Conservation (phyloP, 1,140 invertebrate genomes). For the Neotoxoptera formosana region DNA sequence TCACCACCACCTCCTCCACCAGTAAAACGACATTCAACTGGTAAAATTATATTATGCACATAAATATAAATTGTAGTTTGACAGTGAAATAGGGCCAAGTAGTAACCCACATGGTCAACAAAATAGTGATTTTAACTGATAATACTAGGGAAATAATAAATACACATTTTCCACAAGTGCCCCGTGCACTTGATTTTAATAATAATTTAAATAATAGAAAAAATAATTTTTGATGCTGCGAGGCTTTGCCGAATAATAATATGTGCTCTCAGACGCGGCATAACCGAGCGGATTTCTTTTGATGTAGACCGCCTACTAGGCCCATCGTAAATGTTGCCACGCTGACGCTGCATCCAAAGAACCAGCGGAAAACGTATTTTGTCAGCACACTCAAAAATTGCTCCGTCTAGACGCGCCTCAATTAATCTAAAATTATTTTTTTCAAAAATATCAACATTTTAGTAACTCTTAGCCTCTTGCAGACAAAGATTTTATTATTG, state of each 20-base stretch:
- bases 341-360: too few relatives aligned
- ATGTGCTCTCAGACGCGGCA: too few relatives aligned
- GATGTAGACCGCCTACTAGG: too few relatives aligned
- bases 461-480: not conserved
- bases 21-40: constrained; percentile 56
- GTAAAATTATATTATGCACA: constrained; percentile 40
- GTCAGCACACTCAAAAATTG: too few relatives aligned
- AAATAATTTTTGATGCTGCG: too few relatives aligned
- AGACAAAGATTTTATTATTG: not conserved
- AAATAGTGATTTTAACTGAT: not conserved
- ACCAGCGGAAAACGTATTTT: too few relatives aligned
- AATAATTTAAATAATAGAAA: too few relatives aligned
- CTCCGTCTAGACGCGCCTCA: too few relatives aligned
- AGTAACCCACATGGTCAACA: not conserved
- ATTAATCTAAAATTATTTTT: not conserved
- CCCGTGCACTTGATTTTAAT: too few relatives aligned
- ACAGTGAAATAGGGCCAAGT: not conserved
- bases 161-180: not conserved
- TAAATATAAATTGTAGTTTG: not conserved
- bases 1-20: constrained; percentile 61
- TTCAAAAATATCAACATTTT: not conserved
- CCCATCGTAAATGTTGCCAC: too few relatives aligned
- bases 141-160: not conserved
- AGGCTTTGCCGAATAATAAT: too few relatives aligned
- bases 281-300: too few relatives aligned